Conservation (phyloP, 2,888 invertebrate genomes). For the Ischnus inquisitorius region DNA sequence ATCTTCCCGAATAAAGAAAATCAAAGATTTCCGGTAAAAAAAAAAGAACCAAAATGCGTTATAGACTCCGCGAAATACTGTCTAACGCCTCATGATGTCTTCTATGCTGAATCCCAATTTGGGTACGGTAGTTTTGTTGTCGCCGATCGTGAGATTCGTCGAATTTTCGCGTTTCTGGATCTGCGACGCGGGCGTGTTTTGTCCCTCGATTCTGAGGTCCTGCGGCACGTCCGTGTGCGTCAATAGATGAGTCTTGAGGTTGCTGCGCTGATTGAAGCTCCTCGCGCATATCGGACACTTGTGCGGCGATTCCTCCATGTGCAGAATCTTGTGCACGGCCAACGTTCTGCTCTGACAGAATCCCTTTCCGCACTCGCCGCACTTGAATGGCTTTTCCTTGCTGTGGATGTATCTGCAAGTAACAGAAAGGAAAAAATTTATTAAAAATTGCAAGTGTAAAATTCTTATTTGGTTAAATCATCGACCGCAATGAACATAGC, state of each 20-base stretch:
- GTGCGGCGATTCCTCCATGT: slow-evolving; percentile 97
- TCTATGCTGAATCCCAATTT: slow-evolving; percentile 94
- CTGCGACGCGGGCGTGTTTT: slow-evolving; percentile 30
- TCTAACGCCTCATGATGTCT: slow-evolving; percentile 94
- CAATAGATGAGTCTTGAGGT: slow-evolving; percentile 95
- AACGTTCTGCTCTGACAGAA: slow-evolving; percentile 99
- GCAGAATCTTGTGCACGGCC: slow-evolving; percentile 97
- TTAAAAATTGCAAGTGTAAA: background rate
- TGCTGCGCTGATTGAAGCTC: slow-evolving; percentile 96
- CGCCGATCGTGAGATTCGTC: slow-evolving; percentile 53
- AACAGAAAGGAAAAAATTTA: slow-evolving; percentile 14
- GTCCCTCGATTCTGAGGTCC: slow-evolving; percentile 81
- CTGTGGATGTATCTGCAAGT: slow-evolving; percentile 96
- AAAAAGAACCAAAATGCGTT: background rate
- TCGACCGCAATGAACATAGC: too few species aligned
- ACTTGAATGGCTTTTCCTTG: slow-evolving; percentile 99
- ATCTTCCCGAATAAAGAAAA: background rate
- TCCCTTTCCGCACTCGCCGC: slow-evolving; percentile 98
- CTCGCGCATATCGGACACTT: slow-evolving; percentile 96
- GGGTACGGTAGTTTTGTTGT: slow-evolving; percentile 79
- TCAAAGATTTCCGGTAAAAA: slow-evolving; percentile 3
- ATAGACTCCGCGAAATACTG: slow-evolving; percentile 1
- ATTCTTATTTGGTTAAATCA: too few species aligned
- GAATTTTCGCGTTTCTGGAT: slow-evolving; percentile 45
- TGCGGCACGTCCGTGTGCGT: slow-evolving; percentile 92